These are phyloP conservation scores for Balearica regulorum DNA, from an alignment of 2,797 vertebrate genomes.

Conservation along the genomic window DNA sequence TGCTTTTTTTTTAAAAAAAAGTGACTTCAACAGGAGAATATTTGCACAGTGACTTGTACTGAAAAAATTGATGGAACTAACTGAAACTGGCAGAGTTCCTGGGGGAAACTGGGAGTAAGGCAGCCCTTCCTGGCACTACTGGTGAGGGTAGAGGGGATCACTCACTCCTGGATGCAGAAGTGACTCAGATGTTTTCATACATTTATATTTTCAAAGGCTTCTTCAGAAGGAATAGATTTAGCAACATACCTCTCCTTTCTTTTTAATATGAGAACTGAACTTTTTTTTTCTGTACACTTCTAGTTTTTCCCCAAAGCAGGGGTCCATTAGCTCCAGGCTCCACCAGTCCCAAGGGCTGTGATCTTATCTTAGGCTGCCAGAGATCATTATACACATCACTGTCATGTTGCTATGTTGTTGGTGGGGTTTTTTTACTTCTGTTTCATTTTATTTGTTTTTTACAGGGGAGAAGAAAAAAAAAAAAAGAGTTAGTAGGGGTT, in stretches of 20 bases:
- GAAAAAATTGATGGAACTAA: not conserved
- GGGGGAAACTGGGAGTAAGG: not conserved
- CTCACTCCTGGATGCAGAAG: not conserved
- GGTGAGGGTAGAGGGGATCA: not conserved
- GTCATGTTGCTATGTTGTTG: slow-evolving; percentile 36
- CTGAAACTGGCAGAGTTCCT: not conserved
- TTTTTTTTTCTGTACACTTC: not conserved
- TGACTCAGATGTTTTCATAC: not conserved
- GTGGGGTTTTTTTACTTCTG: not conserved
- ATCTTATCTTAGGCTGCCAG: slow-evolving; percentile 54
- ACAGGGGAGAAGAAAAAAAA: not conserved
- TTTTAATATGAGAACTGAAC: not conserved
- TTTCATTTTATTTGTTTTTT: slow-evolving; percentile 44
- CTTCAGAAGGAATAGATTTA: slow-evolving; percentile 42
- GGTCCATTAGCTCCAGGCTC: slow-evolving; percentile 38
- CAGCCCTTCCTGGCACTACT: not conserved
- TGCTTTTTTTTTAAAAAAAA: not conserved
- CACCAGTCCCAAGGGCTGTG: slow-evolving; percentile 27
- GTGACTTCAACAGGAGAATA: not conserved
- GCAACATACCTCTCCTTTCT: not conserved
- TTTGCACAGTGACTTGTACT: not conserved
- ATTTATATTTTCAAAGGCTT: slow-evolving; percentile 20
- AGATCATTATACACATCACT: slow-evolving; percentile 53
- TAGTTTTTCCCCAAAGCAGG: slow-evolving; percentile 49
- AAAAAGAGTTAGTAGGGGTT: not conserved